Base-by-base conservation (phyloP, 2,113 vertebrate genomes). In the Nesogale talazaci region DNA sequence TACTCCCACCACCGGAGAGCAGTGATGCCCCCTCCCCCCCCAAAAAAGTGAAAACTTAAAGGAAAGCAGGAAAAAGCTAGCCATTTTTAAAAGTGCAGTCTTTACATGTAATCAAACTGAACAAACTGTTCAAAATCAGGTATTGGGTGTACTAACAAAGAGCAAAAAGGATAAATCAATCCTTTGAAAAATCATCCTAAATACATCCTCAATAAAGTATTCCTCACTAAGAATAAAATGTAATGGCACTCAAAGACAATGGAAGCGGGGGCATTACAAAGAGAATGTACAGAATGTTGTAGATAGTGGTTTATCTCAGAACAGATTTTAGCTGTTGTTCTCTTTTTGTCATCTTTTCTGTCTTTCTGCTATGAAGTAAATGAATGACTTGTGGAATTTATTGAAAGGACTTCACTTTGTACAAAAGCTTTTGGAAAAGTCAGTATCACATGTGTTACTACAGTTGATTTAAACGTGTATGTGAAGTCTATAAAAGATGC, bases 351-450 rank as follows among this genome's bases (percentile, higher is more conserved):
- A 72, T 79, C 74, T 70, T 88, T n/a, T 6, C 1, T 83, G 76
- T 86, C 65, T 86, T 29, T 4, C 79, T 89, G 29, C 52, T 80
- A 12, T 69, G 52, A 80, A 86, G 23, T 67, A 80, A 86, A 19
- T 67, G 74, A 89, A 31, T 75, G 42, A 57, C 23, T 90, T 88
- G 75, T 40, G 75, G 31, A 86, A 93, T 92, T 83, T 89, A 56
- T 83, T 90, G 74, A 74, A 57, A 52, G 14, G 46, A 57, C 61
- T 77, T 69, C 61, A 88, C 77, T 90, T 46, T 79, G 56, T 56
- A 85, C 56, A 42, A 78, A 86, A 83, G 42, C 36, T 72, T 52
- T 77, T 63, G 75, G 72, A 29, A 23, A 36, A 86, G 27, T 36
- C 34, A 12, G 4, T 52, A 61, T 22, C 65, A 67, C 11, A 57